Conservation (phyloP, 2,113 vertebrate genomes). For the Actenoides hombroni region DNA sequence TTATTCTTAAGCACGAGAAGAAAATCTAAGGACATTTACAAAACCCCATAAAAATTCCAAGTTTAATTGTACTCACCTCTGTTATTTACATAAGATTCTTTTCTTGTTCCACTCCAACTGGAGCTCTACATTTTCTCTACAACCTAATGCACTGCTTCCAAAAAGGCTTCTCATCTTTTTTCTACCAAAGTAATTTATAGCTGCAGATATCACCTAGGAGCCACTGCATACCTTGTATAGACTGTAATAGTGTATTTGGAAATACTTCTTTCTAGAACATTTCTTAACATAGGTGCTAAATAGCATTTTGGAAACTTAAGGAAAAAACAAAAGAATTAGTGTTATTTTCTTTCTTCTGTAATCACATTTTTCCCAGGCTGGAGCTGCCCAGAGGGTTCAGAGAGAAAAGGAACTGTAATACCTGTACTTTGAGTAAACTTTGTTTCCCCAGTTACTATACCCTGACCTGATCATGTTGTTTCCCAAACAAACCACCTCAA, state of each 20-base stretch:
- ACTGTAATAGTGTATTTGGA: neutral
- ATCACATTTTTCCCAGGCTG: neutral
- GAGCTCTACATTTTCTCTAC: neutral
- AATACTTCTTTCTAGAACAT: neutral
- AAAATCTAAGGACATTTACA: neutral
- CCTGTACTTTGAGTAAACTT: neutral
- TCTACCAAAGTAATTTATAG: neutral
- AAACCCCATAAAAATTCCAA: neutral
- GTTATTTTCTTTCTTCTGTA: neutral
- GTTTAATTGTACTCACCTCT: neutral
- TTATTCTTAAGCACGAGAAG: neutral
- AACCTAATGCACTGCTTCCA: neutral
- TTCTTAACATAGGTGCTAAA: neutral
- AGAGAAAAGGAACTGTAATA: neutral
- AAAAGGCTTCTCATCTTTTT: neutral
- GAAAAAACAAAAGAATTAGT: neutral
- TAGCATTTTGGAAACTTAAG: neutral
- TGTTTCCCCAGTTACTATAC: neutral
- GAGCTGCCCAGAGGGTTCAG: neutral
- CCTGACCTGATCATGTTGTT: neutral
- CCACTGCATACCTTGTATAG: neutral
- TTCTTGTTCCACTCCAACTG: neutral
- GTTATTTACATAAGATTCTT: neutral
- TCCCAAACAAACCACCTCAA: neutral
- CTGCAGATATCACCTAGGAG: neutral